Evolutionary conservation across 2,797 vertebrate genomes (phyloP).

Genomic region (Alfaro cultratus): DNA sequence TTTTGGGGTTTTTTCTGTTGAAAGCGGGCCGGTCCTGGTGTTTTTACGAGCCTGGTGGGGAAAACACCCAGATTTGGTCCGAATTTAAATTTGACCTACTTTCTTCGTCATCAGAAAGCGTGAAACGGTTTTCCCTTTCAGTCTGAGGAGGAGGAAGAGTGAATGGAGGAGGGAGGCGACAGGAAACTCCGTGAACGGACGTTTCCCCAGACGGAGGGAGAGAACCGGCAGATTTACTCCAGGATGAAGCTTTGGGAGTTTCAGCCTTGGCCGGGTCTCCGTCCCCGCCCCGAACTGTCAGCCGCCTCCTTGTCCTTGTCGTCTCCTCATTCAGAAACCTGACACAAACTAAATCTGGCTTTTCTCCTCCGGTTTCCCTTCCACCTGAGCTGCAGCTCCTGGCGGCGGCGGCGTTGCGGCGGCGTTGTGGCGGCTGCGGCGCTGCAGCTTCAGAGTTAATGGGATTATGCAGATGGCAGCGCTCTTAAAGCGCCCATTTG

Average conservation of each 20-base stretch:
- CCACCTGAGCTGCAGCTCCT: slow-evolving; percentile 52
- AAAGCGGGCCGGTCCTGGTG: not conserved
- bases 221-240: slow-evolving; percentile 53
- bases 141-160: slow-evolving; percentile 17
- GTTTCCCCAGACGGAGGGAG: slow-evolving; percentile 52
- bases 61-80: slow-evolving; percentile 31
- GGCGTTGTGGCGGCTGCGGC: slow-evolving; percentile 31
- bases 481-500: slow-evolving; percentile 58
- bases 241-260: slow-evolving; percentile 51
- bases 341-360: slow-evolving; percentile 51
- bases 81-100: slow-evolving; percentile 70
- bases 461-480: slow-evolving; percentile 73
- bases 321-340: slow-evolving; percentile 54
- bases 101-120: slow-evolving; percentile 46
- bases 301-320: slow-evolving; percentile 17
- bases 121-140: slow-evolving; percentile 53
- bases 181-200: slow-evolving; percentile 48
- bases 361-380: slow-evolving; percentile 34
- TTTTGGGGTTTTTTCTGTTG: not conserved
- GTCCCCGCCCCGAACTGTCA: slow-evolving; percentile 36
- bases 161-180: slow-evolving; percentile 1
- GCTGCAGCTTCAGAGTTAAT: slow-evolving; percentile 64
- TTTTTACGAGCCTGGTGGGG: slow-evolving; percentile 15
- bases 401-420: slow-evolving; percentile 27
- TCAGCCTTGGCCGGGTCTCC: slow-evolving; percentile 12